Conservation (phyloP, 2,888 invertebrate genomes). For the Imbricaverruca yamaguchii region DNA sequence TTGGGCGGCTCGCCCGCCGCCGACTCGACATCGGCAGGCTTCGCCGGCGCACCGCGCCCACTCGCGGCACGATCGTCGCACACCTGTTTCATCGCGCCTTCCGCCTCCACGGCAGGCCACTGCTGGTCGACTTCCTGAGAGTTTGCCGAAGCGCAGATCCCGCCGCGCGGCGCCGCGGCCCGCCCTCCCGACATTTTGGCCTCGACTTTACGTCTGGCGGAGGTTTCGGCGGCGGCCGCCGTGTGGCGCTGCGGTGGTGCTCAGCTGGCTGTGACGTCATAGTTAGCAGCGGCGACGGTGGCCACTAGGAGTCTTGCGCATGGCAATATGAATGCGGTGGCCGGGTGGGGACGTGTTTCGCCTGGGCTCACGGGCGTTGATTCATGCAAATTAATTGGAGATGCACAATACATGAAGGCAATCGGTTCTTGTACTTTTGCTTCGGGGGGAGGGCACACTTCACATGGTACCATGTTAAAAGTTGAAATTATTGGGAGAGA, state of each 20-base stretch:
- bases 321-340: too few species aligned
- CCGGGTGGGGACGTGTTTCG: too few species aligned
- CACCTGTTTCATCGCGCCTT: neutral
- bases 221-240: neutral
- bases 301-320: too few species aligned
- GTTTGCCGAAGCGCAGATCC: neutral
- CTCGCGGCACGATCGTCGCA: neutral
- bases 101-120: neutral
- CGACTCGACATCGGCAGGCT: neutral
- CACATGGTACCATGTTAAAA: too few species aligned
- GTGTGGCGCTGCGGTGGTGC: neutral
- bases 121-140: neutral
- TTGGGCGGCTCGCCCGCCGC: neutral
- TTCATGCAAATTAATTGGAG: too few species aligned
- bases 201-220: neutral
- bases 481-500: too few species aligned
- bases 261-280: neutral
- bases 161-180: neutral
- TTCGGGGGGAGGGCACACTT: too few species aligned
- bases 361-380: too few species aligned
- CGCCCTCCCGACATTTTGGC: constrained; percentile 5
- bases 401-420: too few species aligned
- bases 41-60: too few species aligned
- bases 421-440: too few species aligned
- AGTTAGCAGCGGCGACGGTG: neutral